phyloP scores from a whole-genome alignment of 1,140 invertebrate genomes.

The Anthonomus grandis region DNA sequence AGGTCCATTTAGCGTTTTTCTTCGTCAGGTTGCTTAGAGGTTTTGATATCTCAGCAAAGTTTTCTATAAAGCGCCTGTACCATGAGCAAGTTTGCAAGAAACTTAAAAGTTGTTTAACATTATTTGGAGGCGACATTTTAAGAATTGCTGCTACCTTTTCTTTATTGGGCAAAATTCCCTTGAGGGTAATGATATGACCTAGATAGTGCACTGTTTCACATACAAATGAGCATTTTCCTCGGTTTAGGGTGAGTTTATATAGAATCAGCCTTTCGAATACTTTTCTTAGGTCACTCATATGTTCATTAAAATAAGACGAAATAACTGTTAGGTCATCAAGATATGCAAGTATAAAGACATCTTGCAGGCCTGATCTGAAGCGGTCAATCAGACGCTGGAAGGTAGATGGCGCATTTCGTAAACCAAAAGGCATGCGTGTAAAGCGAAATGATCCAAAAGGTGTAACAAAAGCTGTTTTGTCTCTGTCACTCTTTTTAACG shows the following conservation, averaged over 20 bases:
- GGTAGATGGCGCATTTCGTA: slow-evolving; percentile 36
- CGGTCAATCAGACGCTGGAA: slow-evolving; percentile 45
- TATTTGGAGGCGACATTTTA: slow-evolving; percentile 31
- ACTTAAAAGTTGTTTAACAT: slow-evolving; percentile 40
- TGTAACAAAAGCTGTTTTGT: slow-evolving; percentile 25
- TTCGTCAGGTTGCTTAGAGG: slow-evolving; percentile 42
- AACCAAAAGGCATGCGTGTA: slow-evolving; percentile 41
- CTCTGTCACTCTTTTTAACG: slow-evolving; percentile 33
- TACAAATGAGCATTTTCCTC: too few relatives aligned
- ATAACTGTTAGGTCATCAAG: slow-evolving; percentile 5
- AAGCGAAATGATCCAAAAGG: slow-evolving; percentile 40
- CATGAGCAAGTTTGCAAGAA: slow-evolving; percentile 42
- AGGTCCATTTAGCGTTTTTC: slow-evolving; percentile 39
- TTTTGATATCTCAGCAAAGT: slow-evolving; percentile 41
- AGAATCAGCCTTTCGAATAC: too few relatives aligned
- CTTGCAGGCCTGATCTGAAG: slow-evolving; percentile 18
- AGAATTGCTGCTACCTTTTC: slow-evolving; percentile 5
- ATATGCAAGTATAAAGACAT: not conserved
- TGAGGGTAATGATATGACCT: too few relatives aligned
- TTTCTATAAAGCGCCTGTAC: slow-evolving; percentile 41
- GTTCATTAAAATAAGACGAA: too few relatives aligned
- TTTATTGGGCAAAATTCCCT: too few relatives aligned
- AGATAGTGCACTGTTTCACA: too few relatives aligned
- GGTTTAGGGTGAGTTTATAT: too few relatives aligned
- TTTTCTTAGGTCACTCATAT: too few relatives aligned